Evolutionary conservation across 2,888 invertebrate genomes (phyloP).

Genomic region (Oeneis ivallda): DNA sequence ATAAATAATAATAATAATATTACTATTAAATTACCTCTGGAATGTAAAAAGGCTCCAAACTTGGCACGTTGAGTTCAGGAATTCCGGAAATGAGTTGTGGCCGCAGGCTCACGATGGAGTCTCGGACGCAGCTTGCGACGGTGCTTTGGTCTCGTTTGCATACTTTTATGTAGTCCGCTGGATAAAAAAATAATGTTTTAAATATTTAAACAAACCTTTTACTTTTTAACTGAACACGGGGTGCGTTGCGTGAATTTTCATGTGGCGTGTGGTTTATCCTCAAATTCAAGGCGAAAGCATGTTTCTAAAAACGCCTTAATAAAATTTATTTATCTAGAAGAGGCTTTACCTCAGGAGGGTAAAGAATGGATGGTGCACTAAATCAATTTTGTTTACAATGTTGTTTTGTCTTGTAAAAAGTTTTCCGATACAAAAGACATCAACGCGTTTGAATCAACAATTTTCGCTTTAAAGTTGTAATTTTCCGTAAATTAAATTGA

Average conservation of each 20-base stretch:
- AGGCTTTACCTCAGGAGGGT: too few species aligned
- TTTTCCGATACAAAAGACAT: slow-evolving; percentile 5
- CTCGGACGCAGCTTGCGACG: slow-evolving; percentile 82
- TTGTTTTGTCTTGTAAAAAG: neutral
- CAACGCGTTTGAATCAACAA: slow-evolving; percentile 1
- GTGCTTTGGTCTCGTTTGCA: slow-evolving; percentile 85
- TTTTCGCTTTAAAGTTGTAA: too few species aligned
- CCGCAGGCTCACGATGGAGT: slow-evolving; percentile 82
- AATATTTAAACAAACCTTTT: neutral
- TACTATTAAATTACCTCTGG: slow-evolving; percentile 78
- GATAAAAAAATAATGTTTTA: slow-evolving; percentile 1
- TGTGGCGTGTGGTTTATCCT: too few species aligned
- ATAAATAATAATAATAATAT: too few species aligned
- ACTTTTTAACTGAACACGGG: too few species aligned
- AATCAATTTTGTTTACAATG: too few species aligned
- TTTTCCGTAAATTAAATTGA: too few species aligned
- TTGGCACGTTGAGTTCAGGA: slow-evolving; percentile 85
- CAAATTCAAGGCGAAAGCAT: too few species aligned
- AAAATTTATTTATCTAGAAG: too few species aligned
- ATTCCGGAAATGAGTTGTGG: slow-evolving; percentile 84
- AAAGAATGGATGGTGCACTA: too few species aligned
- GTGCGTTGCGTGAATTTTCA: too few species aligned
- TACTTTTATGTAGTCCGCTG: slow-evolving; percentile 85
- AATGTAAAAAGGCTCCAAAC: slow-evolving; percentile 86
- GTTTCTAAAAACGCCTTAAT: too few species aligned